phyloP scores from a whole-genome alignment of 2,888 invertebrate species.

The Rhorus exstirpatorius region DNA sequence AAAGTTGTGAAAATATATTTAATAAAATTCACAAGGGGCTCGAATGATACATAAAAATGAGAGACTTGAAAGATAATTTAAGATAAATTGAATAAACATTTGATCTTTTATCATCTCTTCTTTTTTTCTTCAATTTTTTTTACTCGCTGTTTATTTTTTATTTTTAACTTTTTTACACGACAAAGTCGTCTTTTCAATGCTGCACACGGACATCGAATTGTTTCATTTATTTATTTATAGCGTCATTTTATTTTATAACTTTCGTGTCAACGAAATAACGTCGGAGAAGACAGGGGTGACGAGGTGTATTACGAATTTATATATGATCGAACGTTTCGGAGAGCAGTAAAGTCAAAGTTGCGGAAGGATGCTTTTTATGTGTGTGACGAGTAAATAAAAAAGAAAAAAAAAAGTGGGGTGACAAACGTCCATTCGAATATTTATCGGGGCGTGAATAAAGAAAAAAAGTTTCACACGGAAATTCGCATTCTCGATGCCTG shows the following conservation, averaged over 20 bases:
- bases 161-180: neutral
- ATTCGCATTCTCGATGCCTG: conserved; percentile 6
- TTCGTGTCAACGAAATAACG: conserved; percentile 19
- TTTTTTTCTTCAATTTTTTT: neutral
- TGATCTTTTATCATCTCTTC: neutral
- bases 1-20: neutral
- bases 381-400: conserved; percentile 9
- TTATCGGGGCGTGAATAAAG: conserved; percentile 46
- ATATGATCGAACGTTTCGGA: conserved; percentile 32
- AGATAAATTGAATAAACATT: neutral
- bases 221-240: conserved; percentile 13
- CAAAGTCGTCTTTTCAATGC: neutral
- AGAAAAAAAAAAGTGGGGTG: no score
- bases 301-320: conserved; percentile 28
- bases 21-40: no score
- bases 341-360: conserved; percentile 37
- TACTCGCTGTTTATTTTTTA: neutral
- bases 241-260: conserved; percentile 5
- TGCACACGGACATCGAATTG: conserved; percentile 9
- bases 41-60: neutral
- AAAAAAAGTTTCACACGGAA: conserved; percentile 15
- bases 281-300: neutral
- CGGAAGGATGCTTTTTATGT: conserved; percentile 44
- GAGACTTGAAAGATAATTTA: no score
- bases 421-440: conserved; percentile 14